phyloP scores from a whole-genome alignment of 2,888 invertebrate genomes.

The Apodemia mormo region DNA sequence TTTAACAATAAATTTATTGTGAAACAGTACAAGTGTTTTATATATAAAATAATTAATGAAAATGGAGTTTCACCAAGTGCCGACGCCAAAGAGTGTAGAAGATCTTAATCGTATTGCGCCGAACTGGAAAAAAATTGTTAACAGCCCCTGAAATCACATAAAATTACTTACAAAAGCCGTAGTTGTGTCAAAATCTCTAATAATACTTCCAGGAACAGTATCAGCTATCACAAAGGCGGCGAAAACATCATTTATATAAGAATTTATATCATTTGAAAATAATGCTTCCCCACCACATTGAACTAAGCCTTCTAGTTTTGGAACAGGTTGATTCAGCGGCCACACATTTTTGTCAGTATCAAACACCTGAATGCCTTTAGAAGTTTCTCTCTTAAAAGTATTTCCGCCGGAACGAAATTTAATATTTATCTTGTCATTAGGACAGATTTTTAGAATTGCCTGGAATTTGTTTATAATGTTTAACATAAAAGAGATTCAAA shows the following conservation, averaged over 20 bases:
- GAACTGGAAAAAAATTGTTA: too few relatives aligned
- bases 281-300: constrained; percentile 88
- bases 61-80: too few relatives aligned
- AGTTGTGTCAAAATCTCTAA: constrained; percentile 83
- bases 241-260: constrained; percentile 84
- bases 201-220: constrained; percentile 76
- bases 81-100: too few relatives aligned
- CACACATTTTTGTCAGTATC: constrained; percentile 85
- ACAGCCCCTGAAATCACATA: too few relatives aligned
- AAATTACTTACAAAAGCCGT: constrained; percentile 83
- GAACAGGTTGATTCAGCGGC: constrained; percentile 88
- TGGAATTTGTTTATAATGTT: constrained; percentile 38
- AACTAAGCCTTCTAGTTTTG: constrained; percentile 87
- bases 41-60: too few relatives aligned
- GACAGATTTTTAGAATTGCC: constrained; percentile 81
- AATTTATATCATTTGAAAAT: constrained; percentile 88
- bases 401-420: constrained; percentile 81
- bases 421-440: constrained; percentile 68
- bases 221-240: constrained; percentile 86
- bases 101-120: too few relatives aligned
- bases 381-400: constrained; percentile 82
- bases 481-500: too few relatives aligned
- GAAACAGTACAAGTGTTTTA: too few relatives aligned
- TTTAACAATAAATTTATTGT: too few relatives aligned
- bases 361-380: constrained; percentile 86